A percentile compares a stretch with the other conserved stretches of the same genome.
These are phyloP conservation scores for Syngnathoides biaculeatus DNA, from an alignment of 2,113 vertebrate species.

Conservation along the genomic window DNA sequence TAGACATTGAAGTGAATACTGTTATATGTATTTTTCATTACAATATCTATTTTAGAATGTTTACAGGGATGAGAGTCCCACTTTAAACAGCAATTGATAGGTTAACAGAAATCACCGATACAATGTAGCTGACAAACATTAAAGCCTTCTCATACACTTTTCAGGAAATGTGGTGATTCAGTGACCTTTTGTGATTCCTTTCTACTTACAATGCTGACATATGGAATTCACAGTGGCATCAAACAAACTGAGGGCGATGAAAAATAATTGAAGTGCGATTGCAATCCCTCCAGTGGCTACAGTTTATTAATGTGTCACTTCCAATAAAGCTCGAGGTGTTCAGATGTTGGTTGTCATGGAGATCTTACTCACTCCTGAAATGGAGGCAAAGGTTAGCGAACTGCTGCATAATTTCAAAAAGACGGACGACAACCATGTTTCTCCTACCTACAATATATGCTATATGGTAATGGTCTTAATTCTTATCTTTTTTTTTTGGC, in stretches of 20 bases:
- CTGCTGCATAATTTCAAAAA: slow-evolving; percentile 27
- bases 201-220: slow-evolving; percentile 30
- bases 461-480: background rate
- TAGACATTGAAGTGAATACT: too few species aligned
- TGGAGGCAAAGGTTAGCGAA: slow-evolving; percentile 58
- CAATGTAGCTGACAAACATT: slow-evolving; percentile 5
- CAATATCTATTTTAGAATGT: too few species aligned
- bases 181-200: slow-evolving; percentile 25
- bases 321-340: slow-evolving; percentile 65
- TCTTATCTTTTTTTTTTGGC: background rate
- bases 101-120: background rate
- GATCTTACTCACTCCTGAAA: slow-evolving; percentile 52
- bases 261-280: slow-evolving; percentile 68
- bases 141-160: background rate
- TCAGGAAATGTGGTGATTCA: slow-evolving; percentile 18
- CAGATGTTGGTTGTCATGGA: slow-evolving; percentile 66
- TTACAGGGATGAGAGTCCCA: too few species aligned
- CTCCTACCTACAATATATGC: background rate
- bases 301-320: slow-evolving; percentile 77
- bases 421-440: slow-evolving; percentile 13
- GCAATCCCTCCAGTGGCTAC: slow-evolving; percentile 56
- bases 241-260: slow-evolving; percentile 21
- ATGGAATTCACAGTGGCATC: slow-evolving; percentile 40
- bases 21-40: too few species aligned
- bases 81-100: too few species aligned